Evolutionary conservation across 2,797 vertebrate genomes (phyloP), one percentile per base, ranked within the genome.

Genomic region (Lacerta bilineata): DNA sequence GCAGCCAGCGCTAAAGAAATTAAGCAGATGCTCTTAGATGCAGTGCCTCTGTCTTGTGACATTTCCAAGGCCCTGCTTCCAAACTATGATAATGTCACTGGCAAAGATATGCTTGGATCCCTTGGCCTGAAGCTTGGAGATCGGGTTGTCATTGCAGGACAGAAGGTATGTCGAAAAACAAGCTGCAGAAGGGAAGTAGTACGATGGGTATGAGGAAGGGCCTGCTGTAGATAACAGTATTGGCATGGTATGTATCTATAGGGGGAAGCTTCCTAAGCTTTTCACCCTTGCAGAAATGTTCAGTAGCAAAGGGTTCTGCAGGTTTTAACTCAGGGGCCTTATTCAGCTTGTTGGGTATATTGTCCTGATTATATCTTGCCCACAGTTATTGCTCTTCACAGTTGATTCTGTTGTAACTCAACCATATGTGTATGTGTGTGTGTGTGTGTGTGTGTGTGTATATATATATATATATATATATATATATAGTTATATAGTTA

Each of bases 111-210:
- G 93, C 98, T 99, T 1, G 82, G 96, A 4, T 96, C 97, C 0
- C 97, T 98, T 90, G 98, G 98, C 81, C 94, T 99, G 91, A 98
- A 97, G 90, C 94, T 99, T 61, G 99, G 99, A 20, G 98, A 99
- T 94, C 97, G 98, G 18, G 98, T 99, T 61, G 95, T 98, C 90
- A 99, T 99, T 23, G 98, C 98, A 41, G 98, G 98, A 93, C 99
- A 99, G 96, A 99, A 99, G 98, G 99, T 99, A 97, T 0, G 93
- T 85, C 90, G 90, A 88, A 91, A 88, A 7, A 78, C 15, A 1
- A 0, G 1, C 46, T 84, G 2, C 2, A 75, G 25, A 23, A 74
- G 5, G 23, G 29, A 84, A 78, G 10, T 13, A 59, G 9, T 55
- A 55, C 13, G 50, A 55, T 55, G 50, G 50, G 18, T 69, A 9